Percentiles rank a stretch among this genome's conserved stretches.
Evolutionary conservation across 2,888 invertebrate genomes (phyloP).

Genomic region (Halictus ligatus): DNA sequence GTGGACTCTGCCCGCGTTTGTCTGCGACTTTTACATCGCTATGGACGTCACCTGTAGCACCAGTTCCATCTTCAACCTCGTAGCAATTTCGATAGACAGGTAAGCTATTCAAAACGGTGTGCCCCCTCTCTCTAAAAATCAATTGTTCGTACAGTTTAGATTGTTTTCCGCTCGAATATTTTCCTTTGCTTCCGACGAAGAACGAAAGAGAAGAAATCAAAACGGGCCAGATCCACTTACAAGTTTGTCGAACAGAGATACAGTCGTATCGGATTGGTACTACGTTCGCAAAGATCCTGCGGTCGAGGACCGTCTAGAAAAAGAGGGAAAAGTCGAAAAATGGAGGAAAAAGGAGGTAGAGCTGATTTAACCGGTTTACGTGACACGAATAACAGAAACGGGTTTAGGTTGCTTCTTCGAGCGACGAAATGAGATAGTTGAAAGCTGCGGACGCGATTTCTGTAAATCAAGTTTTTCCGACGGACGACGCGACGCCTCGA

Average conservation of each 20-base stretch:
- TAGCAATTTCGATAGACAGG: slow-evolving; percentile 99
- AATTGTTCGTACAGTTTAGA: background rate
- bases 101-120: slow-evolving; percentile 80
- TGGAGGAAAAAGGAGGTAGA: slow-evolving; percentile 17
- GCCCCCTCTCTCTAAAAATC: background rate
- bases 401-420: background rate
- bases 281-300: background rate
- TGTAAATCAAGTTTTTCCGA: slow-evolving; percentile 20
- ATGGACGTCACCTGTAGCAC: slow-evolving; percentile 99
- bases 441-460: slow-evolving; percentile 12
- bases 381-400: slow-evolving; percentile 61
- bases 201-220: background rate
- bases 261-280: background rate
- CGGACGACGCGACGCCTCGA: background rate
- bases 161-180: background rate
- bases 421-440: slow-evolving; percentile 5
- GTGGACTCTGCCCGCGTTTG: slow-evolving; percentile 95
- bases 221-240: background rate
- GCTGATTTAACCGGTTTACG: slow-evolving; percentile 73
- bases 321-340: slow-evolving; percentile 32
- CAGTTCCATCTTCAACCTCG: slow-evolving; percentile 98
- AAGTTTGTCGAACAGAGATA: background rate
- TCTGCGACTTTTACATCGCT: slow-evolving; percentile 98
- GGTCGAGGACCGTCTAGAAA: slow-evolving; percentile 9
- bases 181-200: background rate